phyloP scores from a whole-genome alignment of 2,797 vertebrate genomes.

The Acropternis orthonyx region DNA sequence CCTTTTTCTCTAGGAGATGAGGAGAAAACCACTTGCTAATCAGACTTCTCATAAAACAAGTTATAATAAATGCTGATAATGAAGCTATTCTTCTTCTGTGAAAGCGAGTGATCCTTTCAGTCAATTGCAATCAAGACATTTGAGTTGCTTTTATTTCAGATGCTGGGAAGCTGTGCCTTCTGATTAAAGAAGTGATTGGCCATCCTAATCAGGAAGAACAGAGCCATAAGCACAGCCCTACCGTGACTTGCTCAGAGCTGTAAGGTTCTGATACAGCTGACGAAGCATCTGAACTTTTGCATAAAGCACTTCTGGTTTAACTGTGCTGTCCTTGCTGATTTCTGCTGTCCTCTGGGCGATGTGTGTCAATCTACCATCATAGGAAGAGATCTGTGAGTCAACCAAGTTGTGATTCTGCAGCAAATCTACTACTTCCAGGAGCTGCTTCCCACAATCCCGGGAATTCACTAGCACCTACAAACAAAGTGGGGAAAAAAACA shows the following conservation, averaged over 20 bases:
- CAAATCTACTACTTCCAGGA: constrained; percentile 82
- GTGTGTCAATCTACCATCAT: constrained; percentile 75
- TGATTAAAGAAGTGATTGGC: not conserved
- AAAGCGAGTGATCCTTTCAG: not conserved
- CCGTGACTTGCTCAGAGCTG: constrained; percentile 83
- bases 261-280: constrained; percentile 79
- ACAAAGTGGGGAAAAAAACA: not conserved
- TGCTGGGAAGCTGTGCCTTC: not conserved
- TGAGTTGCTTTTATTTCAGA: not conserved
- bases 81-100: not conserved
- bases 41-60: not conserved
- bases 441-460: constrained; percentile 81
- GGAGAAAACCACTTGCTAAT: not conserved
- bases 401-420: constrained; percentile 87
- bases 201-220: not conserved
- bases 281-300: constrained; percentile 80
- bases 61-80: not conserved
- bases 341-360: constrained; percentile 73
- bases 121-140: not conserved
- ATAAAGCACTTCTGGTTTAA: constrained; percentile 71
- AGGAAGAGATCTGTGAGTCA: constrained; percentile 82
- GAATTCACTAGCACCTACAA: constrained; percentile 78
- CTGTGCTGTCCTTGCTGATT: constrained; percentile 61
- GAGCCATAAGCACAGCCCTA: constrained; percentile 47
- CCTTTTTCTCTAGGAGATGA: not conserved